phyloP scores from a whole-genome alignment of 2,113 vertebrate species.

The Sarotherodon lohbergeri region DNA sequence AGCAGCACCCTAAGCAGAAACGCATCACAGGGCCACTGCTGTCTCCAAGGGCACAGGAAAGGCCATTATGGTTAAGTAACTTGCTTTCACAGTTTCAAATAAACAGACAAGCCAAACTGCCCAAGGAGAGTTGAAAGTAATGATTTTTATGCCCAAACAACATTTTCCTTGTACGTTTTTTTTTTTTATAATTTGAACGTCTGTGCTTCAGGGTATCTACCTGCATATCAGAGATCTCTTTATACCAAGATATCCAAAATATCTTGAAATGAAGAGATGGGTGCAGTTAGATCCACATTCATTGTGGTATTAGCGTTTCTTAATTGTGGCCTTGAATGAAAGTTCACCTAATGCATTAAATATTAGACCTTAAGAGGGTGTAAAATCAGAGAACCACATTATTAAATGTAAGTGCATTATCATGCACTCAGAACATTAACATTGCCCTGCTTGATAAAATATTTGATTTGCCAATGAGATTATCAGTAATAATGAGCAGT shows the following conservation, averaged over 20 bases:
- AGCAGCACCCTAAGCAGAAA: background rate
- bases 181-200: background rate
- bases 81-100: background rate
- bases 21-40: background rate
- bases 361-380: background rate
- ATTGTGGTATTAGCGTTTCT: background rate
- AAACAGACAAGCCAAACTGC: background rate
- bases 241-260: background rate
- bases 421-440: background rate
- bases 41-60: background rate
- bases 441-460: background rate
- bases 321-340: background rate
- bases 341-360: background rate
- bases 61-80: background rate
- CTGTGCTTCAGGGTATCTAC: background rate
- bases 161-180: background rate
- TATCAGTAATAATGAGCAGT: background rate
- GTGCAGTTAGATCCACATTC: background rate
- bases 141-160: background rate
- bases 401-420: background rate
- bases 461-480: conserved; percentile 8
- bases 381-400: background rate
- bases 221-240: background rate
- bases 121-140: background rate
- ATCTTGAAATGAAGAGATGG: background rate